These are phyloP conservation scores for Archocentrus centrarchus DNA, from an alignment of 2,113 vertebrate genomes.

Conservation along the genomic window DNA sequence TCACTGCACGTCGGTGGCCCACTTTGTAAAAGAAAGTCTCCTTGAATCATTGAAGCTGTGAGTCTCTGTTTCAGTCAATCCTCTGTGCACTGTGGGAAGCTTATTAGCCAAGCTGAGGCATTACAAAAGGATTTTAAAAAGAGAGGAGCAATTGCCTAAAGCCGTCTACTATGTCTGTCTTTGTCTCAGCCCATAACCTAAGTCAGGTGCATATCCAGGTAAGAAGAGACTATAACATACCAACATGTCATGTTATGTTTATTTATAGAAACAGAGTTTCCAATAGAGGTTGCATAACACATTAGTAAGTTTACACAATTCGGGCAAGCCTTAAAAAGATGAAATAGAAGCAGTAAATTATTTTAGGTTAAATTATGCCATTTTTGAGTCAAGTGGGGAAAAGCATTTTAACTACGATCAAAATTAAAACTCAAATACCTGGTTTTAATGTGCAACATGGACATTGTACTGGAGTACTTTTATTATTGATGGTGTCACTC, in stretches of 20 bases:
- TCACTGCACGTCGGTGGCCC: conserved; percentile 69
- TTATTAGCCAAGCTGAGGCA: conserved; percentile 71
- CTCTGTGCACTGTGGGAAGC: conserved; percentile 61
- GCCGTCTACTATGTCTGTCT: conserved; percentile 31
- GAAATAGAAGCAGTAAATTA: not conserved
- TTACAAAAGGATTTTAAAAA: conserved; percentile 66
- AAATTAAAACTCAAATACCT: conserved; percentile 21
- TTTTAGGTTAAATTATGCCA: not conserved
- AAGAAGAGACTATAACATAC: not conserved
- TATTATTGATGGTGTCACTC: conserved; percentile 48
- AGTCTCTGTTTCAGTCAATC: conserved; percentile 72
- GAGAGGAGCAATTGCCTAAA: conserved; percentile 61
- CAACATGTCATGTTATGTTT: not conserved
- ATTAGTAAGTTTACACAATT: conserved; percentile 2
- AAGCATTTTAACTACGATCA: not conserved
- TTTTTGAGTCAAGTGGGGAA: not conserved
- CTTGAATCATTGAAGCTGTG: conserved; percentile 72
- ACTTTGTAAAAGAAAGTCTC: conserved; percentile 77
- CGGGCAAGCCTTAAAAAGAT: not conserved
- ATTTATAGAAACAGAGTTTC: not conserved
- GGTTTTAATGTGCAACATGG: conserved; percentile 25
- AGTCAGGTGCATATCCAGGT: conserved; percentile 34
- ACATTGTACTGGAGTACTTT: not conserved
- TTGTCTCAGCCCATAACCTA: conserved; percentile 27
- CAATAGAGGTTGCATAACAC: not conserved